Percentiles rank a stretch among this genome's conserved stretches.
Conservation (phyloP, 2,888 invertebrate species). For the Myathropa florea region DNA sequence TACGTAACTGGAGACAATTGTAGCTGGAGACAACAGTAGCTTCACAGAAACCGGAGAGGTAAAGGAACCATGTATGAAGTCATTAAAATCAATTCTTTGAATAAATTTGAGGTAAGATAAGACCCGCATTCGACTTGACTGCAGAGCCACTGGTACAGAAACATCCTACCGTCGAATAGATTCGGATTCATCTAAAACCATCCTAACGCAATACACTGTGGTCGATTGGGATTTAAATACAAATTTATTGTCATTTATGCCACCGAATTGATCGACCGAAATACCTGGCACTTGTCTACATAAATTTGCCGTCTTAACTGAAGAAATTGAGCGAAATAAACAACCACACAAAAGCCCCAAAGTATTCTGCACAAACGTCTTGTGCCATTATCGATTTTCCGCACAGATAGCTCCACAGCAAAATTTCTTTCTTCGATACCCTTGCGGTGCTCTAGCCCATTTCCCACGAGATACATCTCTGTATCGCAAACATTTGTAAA, state of each 20-base stretch:
- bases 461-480: neutral
- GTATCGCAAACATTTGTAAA: slow-evolving; percentile 6
- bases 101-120: too few species aligned
- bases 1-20: too few species aligned
- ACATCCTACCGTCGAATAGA: too few species aligned
- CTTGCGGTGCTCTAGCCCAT: neutral
- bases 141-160: too few species aligned
- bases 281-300: neutral
- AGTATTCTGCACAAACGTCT: neutral
- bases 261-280: neutral
- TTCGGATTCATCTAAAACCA: too few species aligned
- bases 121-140: too few species aligned
- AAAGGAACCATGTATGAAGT: too few species aligned
- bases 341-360: neutral
- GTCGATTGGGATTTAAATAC: neutral
- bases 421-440: neutral
- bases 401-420: neutral
- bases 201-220: too few species aligned
- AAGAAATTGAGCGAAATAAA: neutral
- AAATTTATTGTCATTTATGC: neutral
- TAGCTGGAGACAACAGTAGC: too few species aligned
- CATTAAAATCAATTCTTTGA: too few species aligned
- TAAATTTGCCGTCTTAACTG: neutral
- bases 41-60: too few species aligned
- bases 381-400: neutral